A percentile compares a stretch with the other conserved stretches of the same genome.
These are phyloP conservation scores for Phasianus colchicus DNA, from an alignment of 2,113 vertebrate genomes.

Conservation along the genomic window DNA sequence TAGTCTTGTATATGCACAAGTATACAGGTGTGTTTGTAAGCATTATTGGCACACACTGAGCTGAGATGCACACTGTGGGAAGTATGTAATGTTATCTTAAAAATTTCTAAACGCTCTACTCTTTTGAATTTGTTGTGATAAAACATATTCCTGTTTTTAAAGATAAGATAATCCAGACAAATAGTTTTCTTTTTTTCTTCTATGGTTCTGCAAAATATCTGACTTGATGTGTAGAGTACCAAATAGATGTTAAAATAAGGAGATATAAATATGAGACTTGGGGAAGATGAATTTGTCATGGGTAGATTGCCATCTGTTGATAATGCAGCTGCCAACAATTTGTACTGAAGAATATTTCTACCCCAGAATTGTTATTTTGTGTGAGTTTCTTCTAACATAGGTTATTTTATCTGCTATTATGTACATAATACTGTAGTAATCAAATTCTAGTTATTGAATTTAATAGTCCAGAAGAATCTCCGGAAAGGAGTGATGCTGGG, in stretches of 20 bases:
- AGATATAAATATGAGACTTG: not conserved
- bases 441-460: not conserved
- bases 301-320: not conserved
- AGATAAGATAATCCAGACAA: not conserved
- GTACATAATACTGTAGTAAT: not conserved
- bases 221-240: not conserved
- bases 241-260: not conserved
- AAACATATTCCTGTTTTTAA: not conserved
- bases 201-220: not conserved
- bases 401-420: not conserved
- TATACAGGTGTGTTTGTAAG: not conserved
- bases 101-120: not conserved
- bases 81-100: not conserved
- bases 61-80: rapidly evolving
- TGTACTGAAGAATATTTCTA: not conserved
- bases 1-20: not conserved
- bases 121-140: not conserved
- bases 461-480: not conserved
- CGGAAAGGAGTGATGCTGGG: not conserved
- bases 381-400: not conserved
- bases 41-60: not conserved
- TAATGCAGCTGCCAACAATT: not conserved
- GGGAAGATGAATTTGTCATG: not conserved
- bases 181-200: not conserved
- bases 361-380: not conserved